A percentile compares a stretch with the other conserved stretches of the same genome.
Evolutionary conservation across 1,140 invertebrate species (phyloP).

Genomic region (Aricia agestis): DNA sequence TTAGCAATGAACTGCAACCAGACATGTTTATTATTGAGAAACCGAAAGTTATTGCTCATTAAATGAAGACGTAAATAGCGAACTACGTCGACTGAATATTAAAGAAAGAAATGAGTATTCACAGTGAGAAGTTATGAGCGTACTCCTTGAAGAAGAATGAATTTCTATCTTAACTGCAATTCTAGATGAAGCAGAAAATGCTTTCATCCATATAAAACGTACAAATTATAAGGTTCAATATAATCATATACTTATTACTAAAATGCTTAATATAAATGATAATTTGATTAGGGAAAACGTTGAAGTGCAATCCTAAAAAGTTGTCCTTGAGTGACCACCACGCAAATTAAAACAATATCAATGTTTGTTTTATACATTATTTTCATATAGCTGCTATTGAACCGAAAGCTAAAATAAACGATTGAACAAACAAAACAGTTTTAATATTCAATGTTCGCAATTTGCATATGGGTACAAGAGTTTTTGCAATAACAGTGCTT

Average conservation of each 20-base stretch:
- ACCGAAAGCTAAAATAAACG: neutral
- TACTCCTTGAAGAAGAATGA: neutral
- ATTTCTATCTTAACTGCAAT: too few species aligned
- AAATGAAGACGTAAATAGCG: slow-evolving; percentile 28
- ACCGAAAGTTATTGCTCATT: slow-evolving; percentile 25
- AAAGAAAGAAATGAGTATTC: neutral
- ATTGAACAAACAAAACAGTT: neutral
- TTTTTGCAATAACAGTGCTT: slow-evolving; percentile 21
- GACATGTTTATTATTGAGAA: slow-evolving; percentile 61
- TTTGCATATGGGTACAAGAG: slow-evolving; percentile 1
- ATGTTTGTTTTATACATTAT: too few species aligned
- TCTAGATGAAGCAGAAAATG: too few species aligned
- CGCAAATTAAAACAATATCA: too few species aligned
- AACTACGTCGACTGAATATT: slow-evolving; percentile 21
- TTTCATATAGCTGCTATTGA: neutral
- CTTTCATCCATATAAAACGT: too few species aligned
- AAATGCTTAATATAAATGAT: too few species aligned
- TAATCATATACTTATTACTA: too few species aligned
- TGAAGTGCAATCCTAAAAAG: too few species aligned
- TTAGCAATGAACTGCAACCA: slow-evolving; percentile 57
- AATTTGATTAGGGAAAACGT: too few species aligned
- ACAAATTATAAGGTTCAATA: too few species aligned
- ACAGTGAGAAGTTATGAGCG: neutral
- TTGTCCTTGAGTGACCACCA: too few species aligned
- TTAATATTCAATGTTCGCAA: neutral